These are phyloP conservation scores for Geothlypis trichas DNA, from an alignment of 2,113 vertebrate species.

Conservation along the genomic window DNA sequence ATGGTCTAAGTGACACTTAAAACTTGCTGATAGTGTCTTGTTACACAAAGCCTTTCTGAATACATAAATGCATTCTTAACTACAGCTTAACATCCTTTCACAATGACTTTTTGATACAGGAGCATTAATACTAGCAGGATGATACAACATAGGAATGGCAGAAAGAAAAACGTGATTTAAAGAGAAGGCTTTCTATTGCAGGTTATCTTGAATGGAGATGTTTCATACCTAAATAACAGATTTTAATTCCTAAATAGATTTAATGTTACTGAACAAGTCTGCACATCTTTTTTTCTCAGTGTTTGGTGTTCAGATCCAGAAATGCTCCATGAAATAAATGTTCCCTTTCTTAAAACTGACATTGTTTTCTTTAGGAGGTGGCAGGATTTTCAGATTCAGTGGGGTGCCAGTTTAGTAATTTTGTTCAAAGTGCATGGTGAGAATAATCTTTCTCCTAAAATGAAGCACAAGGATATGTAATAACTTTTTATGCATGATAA, in stretches of 20 bases:
- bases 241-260: constrained; percentile 35
- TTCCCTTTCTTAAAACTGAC: constrained; percentile 57
- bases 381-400: constrained; percentile 72
- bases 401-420: constrained; percentile 82
- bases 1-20: background rate
- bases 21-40: background rate
- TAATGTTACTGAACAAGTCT: constrained; percentile 2
- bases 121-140: background rate
- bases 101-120: background rate
- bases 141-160: background rate
- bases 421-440: constrained; percentile 82
- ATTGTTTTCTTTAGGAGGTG: constrained; percentile 58
- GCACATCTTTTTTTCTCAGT: background rate
- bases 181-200: background rate
- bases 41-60: background rate
- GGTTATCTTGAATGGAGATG: background rate
- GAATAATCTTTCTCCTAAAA: constrained; percentile 84
- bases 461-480: constrained; percentile 82
- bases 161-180: background rate
- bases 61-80: background rate
- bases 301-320: constrained; percentile 34
- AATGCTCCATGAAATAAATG: constrained; percentile 54
- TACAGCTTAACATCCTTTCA: background rate
- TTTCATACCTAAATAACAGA: constrained; percentile 7
- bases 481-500: constrained; percentile 91